Conservation (phyloP, 2,113 vertebrate species). For the Noctilio leporinus region DNA sequence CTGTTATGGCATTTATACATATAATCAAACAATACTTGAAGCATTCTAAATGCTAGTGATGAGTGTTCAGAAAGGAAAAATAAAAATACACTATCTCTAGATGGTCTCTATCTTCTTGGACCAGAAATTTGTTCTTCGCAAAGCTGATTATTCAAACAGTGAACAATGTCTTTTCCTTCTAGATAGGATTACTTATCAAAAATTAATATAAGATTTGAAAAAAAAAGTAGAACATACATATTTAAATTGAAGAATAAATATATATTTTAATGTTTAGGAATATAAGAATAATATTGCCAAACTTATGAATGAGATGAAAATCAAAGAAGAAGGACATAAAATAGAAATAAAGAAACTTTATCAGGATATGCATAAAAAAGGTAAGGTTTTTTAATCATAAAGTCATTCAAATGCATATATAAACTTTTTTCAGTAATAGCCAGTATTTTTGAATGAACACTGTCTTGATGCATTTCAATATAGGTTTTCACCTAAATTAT, state of each 20-base stretch:
- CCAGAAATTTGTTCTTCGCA: not conserved
- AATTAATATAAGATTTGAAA: not conserved
- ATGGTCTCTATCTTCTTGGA: not conserved
- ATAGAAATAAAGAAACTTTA: slow-evolving; percentile 73
- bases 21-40: slow-evolving; percentile 3
- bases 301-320: slow-evolving; percentile 77
- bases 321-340: slow-evolving; percentile 77
- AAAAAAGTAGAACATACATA: not conserved
- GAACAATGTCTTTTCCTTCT: not conserved
- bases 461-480: not conserved
- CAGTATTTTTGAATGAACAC: slow-evolving; percentile 2
- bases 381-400: slow-evolving; percentile 66
- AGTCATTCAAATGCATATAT: not conserved
- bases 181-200: not conserved
- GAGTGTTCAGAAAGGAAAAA: not conserved
- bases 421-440: slow-evolving; percentile 5
- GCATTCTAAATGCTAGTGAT: not conserved
- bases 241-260: not conserved
- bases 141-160: not conserved
- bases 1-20: not conserved
- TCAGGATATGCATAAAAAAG: slow-evolving; percentile 66
- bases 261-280: slow-evolving; percentile 72
- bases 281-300: slow-evolving; percentile 76
- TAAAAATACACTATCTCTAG: not conserved
- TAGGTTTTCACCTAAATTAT: slow-evolving; percentile 22